Evolutionary conservation across 2,797 vertebrate genomes (phyloP).

Genomic region (Lepilemur septentrionalis): DNA sequence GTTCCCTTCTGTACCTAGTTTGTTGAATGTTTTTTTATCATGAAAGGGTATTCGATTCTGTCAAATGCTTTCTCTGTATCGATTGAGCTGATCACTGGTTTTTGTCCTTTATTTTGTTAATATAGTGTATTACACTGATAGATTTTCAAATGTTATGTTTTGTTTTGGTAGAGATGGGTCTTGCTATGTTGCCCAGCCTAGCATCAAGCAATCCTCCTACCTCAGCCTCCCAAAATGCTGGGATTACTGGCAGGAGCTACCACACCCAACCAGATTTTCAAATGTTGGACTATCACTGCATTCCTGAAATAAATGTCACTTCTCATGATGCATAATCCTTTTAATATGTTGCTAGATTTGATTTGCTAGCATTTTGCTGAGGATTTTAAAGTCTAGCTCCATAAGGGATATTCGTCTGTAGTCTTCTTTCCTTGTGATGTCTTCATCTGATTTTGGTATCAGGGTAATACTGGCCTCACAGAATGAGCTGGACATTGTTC

Average conservation of each 20-base stretch:
- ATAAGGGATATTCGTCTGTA: rapidly evolving
- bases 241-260: background rate
- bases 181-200: background rate
- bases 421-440: background rate
- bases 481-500: background rate
- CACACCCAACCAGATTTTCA: background rate
- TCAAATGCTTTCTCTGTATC: background rate
- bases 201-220: background rate
- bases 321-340: background rate
- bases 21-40: background rate
- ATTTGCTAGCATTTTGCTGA: background rate
- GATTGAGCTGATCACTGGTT: background rate
- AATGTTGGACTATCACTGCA: background rate
- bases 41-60: background rate
- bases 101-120: background rate
- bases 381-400: background rate
- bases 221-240: background rate
- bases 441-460: background rate
- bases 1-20: too few relatives aligned
- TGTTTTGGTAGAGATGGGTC: background rate
- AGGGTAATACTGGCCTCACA: rapidly evolving
- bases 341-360: rapidly evolving
- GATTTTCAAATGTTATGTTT: background rate
- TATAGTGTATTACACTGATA: rapidly evolving
- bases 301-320: background rate